These are phyloP conservation scores for Hypena proboscidalis DNA, from an alignment of 2,888 invertebrate genomes.

Conservation along the genomic window DNA sequence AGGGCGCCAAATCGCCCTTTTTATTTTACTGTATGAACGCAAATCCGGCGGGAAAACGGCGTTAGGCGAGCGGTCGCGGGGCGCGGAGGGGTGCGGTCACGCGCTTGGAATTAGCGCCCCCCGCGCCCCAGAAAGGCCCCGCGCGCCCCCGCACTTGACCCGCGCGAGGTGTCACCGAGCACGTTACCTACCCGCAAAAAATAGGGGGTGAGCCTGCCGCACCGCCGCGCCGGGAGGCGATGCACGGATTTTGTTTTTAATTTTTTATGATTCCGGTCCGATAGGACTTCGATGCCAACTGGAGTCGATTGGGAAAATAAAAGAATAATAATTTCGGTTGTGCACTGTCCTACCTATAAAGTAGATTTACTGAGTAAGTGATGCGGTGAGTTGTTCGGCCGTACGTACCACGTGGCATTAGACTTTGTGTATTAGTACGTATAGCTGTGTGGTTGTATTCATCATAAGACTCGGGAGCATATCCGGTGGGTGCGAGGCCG, in stretches of 20 bases:
- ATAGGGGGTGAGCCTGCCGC: slow-evolving; percentile 56
- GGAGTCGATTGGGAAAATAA: slow-evolving; percentile 37
- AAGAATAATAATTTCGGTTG: slow-evolving; percentile 3
- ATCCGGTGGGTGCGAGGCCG: slow-evolving; percentile 51
- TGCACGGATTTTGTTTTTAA: slow-evolving; percentile 73
- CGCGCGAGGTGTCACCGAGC: slow-evolving; percentile 78
- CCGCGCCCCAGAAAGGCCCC: slow-evolving; percentile 43
- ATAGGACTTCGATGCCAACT: slow-evolving; percentile 52
- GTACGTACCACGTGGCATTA: too few relatives aligned
- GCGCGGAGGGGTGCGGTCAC: slow-evolving; percentile 67
- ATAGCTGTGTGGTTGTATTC: slow-evolving; percentile 19
- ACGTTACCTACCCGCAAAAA: slow-evolving; percentile 80
- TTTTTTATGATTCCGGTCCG: slow-evolving; percentile 67
- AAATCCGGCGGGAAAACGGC: slow-evolving; percentile 82
- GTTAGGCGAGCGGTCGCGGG: slow-evolving; percentile 46
- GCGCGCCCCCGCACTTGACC: slow-evolving; percentile 64
- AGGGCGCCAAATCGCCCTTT: slow-evolving; percentile 83
- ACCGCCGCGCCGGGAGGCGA: slow-evolving; percentile 45
- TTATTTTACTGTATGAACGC: slow-evolving; percentile 82
- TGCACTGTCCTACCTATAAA: too few relatives aligned
- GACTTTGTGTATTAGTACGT: slow-evolving; percentile 11
- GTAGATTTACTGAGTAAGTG: background rate
- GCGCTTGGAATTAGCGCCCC: slow-evolving; percentile 74
- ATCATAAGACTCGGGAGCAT: slow-evolving; percentile 38
- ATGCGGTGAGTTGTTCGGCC: too few relatives aligned